Conservation (phyloP, 1,140 invertebrate species). For the Drosophila leontia region DNA sequence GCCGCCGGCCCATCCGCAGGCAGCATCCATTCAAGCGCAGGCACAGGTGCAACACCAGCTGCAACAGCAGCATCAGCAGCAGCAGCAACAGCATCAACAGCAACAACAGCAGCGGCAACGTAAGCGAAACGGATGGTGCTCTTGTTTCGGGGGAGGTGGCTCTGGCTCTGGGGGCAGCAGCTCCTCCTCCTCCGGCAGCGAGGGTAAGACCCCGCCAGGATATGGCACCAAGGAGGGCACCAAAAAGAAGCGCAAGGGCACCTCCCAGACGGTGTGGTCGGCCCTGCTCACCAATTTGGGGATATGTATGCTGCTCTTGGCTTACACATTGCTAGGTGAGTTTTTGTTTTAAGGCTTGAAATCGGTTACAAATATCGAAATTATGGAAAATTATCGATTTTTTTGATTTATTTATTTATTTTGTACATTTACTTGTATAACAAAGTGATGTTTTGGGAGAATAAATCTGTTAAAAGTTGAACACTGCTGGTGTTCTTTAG, state of each 20-base stretch:
- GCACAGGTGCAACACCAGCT: conserved; percentile 28
- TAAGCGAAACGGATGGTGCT: conserved; percentile 64
- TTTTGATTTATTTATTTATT: background rate
- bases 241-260: conserved; percentile 78
- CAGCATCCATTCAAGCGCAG: conserved; percentile 34
- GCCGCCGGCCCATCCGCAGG: conserved; percentile 36
- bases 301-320: conserved; percentile 93
- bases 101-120: conserved; percentile 46
- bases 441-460: background rate
- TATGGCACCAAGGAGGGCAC: conserved; percentile 50
- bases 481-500: background rate
- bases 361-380: background rate
- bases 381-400: background rate
- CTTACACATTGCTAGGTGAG: conserved; percentile 92
- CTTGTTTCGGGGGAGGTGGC: conserved; percentile 50
- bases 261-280: conserved; percentile 84
- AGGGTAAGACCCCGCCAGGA: conserved; percentile 62
- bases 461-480: background rate
- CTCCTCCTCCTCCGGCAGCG: conserved; percentile 6
- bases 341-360: conserved; percentile 2
- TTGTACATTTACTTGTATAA: too few relatives aligned
- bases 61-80: conserved; percentile 37
- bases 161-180: conserved; percentile 3
- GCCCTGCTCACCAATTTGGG: conserved; percentile 94
- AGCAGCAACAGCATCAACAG: conserved; percentile 53